phyloP scores from a whole-genome alignment of 2,113 vertebrate species.

The Hiodon alosoides region DNA sequence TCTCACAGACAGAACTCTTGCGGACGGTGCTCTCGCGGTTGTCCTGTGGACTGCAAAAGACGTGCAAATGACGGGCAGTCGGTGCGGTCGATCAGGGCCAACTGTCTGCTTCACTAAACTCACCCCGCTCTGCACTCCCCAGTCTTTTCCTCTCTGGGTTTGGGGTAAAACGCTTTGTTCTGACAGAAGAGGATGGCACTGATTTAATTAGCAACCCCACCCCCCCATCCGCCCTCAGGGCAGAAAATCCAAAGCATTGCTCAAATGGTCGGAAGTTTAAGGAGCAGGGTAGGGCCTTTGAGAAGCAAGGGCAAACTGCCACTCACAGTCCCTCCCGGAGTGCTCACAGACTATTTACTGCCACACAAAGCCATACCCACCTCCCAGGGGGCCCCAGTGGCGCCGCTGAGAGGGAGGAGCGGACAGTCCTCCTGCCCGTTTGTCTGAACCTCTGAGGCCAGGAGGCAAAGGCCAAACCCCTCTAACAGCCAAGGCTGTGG shows the following conservation, averaged over 20 bases:
- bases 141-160: not conserved
- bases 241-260: not conserved
- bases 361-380: not conserved
- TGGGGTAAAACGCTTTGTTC: not conserved
- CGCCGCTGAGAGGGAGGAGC: not conserved
- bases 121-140: not conserved
- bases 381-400: not conserved
- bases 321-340: not conserved
- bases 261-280: conserved; percentile 10
- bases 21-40: not conserved
- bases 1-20: not conserved
- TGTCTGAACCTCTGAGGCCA: not conserved
- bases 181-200: not conserved
- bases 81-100: conserved; percentile 2
- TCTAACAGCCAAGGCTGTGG: too few relatives aligned
- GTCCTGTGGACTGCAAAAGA: not conserved
- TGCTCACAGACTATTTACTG: not conserved
- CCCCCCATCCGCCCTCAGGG: not conserved
- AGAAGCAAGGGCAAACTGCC: not conserved
- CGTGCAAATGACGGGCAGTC: not conserved
- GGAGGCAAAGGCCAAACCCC: not conserved
- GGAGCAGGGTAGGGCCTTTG: not conserved
- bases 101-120: conserved; percentile 11
- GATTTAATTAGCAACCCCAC: conserved; percentile 25
- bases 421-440: not conserved